phyloP scores from a whole-genome alignment of 2,797 vertebrate genomes.

The Etheostoma perlongum region DNA sequence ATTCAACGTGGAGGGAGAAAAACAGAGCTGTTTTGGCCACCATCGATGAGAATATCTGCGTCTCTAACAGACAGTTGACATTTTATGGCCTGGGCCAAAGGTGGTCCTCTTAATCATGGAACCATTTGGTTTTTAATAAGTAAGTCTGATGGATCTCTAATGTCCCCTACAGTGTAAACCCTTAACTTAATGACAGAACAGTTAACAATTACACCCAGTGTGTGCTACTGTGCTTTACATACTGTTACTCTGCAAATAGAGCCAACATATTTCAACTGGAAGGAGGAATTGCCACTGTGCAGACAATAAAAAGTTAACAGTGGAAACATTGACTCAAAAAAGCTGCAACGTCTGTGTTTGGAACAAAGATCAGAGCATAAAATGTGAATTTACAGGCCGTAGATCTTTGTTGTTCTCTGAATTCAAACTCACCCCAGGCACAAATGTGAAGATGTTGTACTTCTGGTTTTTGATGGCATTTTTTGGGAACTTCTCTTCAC shows the following conservation, averaged over 20 bases:
- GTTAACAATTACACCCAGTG: conserved; percentile 37
- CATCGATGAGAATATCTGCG: conserved; percentile 80
- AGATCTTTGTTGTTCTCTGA: background rate
- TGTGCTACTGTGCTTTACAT: conserved; percentile 6
- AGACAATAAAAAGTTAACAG: conserved; percentile 24
- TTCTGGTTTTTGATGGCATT: conserved; percentile 99
- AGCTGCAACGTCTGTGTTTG: conserved; percentile 23
- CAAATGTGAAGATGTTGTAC: conserved; percentile 97
- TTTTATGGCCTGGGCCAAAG: conserved; percentile 80
- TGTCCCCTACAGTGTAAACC: conserved; percentile 64
- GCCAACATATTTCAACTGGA: background rate
- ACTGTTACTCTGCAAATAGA: conserved; percentile 31
- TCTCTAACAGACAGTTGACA: conserved; percentile 80
- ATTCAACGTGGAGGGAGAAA: conserved; percentile 83
- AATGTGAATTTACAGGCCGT: background rate
- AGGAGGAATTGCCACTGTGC: background rate
- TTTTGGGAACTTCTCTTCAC: conserved; percentile 97
- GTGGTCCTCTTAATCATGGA: conserved; percentile 79
- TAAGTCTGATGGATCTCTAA: conserved; percentile 70
- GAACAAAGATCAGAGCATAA: conserved; percentile 10
- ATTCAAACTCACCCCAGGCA: conserved; percentile 94
- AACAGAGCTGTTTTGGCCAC: conserved; percentile 72
- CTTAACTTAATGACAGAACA: conserved; percentile 42
- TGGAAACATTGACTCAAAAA: conserved; percentile 20
- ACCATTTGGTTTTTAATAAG: conserved; percentile 81